These are phyloP conservation scores for Paedocypris micromegethes DNA, from an alignment of 2,797 vertebrate genomes.

Conservation along the genomic window DNA sequence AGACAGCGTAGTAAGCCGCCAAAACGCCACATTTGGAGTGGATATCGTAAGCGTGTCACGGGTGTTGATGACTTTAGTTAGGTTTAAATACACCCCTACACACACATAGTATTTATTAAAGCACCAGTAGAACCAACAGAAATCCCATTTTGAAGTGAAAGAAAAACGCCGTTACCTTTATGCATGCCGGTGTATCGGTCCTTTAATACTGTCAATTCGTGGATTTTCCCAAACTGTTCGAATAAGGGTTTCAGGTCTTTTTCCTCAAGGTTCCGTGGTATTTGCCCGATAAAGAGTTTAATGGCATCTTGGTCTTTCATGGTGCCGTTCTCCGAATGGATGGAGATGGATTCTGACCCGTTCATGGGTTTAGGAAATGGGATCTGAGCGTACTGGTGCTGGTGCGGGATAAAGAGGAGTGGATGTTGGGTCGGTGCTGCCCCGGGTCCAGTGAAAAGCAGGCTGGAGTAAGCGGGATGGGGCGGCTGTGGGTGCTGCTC, in stretches of 20 bases:
- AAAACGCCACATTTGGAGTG: no score
- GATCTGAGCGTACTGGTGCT: slow-evolving; percentile 71
- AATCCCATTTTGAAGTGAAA: slow-evolving; percentile 29
- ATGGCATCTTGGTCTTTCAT: slow-evolving; percentile 99
- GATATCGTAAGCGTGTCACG: no score
- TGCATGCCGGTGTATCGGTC: slow-evolving; percentile 98
- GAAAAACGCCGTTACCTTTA: slow-evolving; percentile 78
- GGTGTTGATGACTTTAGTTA: no score
- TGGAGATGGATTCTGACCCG: slow-evolving; percentile 82
- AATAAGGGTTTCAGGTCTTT: slow-evolving; percentile 95
- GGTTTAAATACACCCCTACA: no score
- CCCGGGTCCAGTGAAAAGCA: slow-evolving; percentile 82
- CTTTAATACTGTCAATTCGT: slow-evolving; percentile 97
- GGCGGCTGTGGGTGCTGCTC: slow-evolving; percentile 77
- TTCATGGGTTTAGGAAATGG: slow-evolving; percentile 79
- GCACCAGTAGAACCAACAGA: not conserved
- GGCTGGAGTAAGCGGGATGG: slow-evolving; percentile 80
- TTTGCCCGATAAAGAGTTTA: slow-evolving; percentile 98
- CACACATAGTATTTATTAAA: no score
- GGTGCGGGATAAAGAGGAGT: slow-evolving; percentile 67
- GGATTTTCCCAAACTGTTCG: slow-evolving; percentile 98
- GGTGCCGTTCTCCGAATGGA: slow-evolving; percentile 86
- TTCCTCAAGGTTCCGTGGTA: slow-evolving; percentile 95
- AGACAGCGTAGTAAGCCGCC: no score
- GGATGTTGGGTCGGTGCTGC: slow-evolving; percentile 68